phyloP scores from a whole-genome alignment of 2,888 invertebrate genomes.

The Rotaria macrura region DNA sequence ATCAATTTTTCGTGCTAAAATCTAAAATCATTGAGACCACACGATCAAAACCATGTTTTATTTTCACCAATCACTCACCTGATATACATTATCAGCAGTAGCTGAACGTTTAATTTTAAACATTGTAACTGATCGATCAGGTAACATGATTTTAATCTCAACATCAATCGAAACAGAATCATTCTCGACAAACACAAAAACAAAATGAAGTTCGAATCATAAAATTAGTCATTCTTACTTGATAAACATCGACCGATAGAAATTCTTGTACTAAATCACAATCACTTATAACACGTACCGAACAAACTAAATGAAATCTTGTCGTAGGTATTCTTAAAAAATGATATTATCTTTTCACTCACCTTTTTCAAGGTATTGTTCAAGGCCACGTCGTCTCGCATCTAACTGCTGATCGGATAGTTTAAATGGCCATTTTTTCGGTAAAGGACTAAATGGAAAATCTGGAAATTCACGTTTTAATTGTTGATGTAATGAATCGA shows the following conservation, averaged over 20 bases:
- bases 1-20: constrained; percentile 71
- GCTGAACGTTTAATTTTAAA: constrained; percentile 77
- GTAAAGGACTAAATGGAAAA: constrained; percentile 88
- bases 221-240: not conserved
- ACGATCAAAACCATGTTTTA: constrained; percentile 34
- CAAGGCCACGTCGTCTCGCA: constrained; percentile 78
- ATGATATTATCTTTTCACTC: constrained; percentile 37
- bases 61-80: constrained; percentile 41
- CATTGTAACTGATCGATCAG: constrained; percentile 76
- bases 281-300: constrained; percentile 91
- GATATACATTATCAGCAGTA: constrained; percentile 79
- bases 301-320: constrained; percentile 61
- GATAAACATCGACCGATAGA: constrained; percentile 54
- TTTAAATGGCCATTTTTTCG: constrained; percentile 90
- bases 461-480: constrained; percentile 85
- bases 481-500: constrained; percentile 72
- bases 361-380: constrained; percentile 85
- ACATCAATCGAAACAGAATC: constrained; percentile 10
- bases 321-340: not conserved
- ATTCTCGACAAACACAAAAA: not conserved
- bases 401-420: constrained; percentile 93
- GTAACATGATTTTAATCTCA: constrained; percentile 62
- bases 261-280: constrained; percentile 93
- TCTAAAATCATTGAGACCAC: constrained; percentile 49
- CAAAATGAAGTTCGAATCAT: too few relatives aligned